Conservation (phyloP, 1,140 invertebrate species). For the Spodoptera frugiperda region DNA sequence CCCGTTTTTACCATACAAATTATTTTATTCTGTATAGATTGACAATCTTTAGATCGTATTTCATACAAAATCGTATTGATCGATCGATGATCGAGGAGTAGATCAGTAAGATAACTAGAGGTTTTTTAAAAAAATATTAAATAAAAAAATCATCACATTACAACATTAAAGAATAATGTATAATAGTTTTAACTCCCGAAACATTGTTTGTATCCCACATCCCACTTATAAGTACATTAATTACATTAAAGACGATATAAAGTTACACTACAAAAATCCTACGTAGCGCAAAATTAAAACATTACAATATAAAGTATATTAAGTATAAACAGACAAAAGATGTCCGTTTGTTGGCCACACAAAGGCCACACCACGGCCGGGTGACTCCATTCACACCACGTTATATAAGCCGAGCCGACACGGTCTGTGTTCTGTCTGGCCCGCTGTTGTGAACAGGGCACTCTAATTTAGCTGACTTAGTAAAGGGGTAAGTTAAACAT, state of each 20-base stretch:
- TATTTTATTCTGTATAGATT: slow-evolving; percentile 1
- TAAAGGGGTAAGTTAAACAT: neutral
- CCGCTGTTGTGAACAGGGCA: neutral
- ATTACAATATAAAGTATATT: neutral
- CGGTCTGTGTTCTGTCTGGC: slow-evolving; percentile 29
- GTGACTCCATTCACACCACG: slow-evolving; percentile 66
- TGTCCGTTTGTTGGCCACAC: slow-evolving; percentile 56
- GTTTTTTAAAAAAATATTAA: too few relatives aligned
- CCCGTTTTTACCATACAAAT: neutral
- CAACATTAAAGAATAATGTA: too few relatives aligned
- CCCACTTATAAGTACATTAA: too few relatives aligned
- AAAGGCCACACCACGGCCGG: slow-evolving; percentile 61
- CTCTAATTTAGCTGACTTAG: neutral
- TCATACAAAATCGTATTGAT: too few relatives aligned
- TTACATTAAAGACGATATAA: slow-evolving; percentile 1
- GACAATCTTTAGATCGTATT: neutral
- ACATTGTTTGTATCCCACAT: too few relatives aligned
- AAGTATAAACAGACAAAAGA: slow-evolving; percentile 22
- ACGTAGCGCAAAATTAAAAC: slow-evolving; percentile 12
- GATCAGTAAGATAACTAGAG: too few relatives aligned
- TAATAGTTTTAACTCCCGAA: too few relatives aligned
- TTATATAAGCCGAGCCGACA: slow-evolving; percentile 66
- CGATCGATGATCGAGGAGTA: too few relatives aligned
- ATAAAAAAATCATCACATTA: too few relatives aligned
- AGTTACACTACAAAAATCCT: slow-evolving; percentile 16